A percentile compares a stretch with the other conserved stretches of the same genome.
Evolutionary conservation across 2,113 vertebrate species (phyloP).

Genomic region (Nothocercus nigrocapillus): DNA sequence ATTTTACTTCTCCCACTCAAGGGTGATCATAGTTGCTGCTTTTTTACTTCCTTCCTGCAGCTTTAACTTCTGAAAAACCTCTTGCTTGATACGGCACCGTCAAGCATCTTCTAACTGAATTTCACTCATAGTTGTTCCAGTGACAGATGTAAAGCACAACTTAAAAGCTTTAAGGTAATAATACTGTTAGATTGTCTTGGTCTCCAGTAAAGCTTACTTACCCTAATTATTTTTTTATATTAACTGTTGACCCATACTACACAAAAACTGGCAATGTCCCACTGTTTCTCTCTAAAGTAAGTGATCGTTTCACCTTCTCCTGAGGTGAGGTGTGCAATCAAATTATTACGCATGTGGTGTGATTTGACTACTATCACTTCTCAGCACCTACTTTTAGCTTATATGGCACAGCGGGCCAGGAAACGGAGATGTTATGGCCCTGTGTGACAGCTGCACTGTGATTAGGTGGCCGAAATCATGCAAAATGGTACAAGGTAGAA

Average conservation of each 20-base stretch:
- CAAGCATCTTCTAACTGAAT: background rate
- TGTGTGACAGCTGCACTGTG: background rate
- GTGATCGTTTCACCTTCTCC: background rate
- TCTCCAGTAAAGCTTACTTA: background rate
- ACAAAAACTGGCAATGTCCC: background rate
- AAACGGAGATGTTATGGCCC: slow-evolving; percentile 33
- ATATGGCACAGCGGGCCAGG: slow-evolving; percentile 7
- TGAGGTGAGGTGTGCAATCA: background rate
- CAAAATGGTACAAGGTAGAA: background rate
- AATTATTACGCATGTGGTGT: background rate
- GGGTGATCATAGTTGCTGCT: background rate
- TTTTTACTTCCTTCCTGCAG: background rate
- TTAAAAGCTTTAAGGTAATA: background rate
- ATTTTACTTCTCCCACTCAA: background rate
- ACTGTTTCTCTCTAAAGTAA: background rate
- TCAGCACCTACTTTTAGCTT: slow-evolving; percentile 23
- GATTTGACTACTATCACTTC: background rate
- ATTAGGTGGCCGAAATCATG: background rate
- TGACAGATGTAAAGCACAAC: background rate
- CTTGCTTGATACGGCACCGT: background rate
- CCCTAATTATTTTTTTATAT: background rate
- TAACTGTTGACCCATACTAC: background rate
- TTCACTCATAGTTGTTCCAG: background rate
- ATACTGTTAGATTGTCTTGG: background rate
- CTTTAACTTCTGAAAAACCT: background rate